Base-by-base conservation (phyloP, 2,888 invertebrate genomes). In the Xestia c-nigrum region DNA sequence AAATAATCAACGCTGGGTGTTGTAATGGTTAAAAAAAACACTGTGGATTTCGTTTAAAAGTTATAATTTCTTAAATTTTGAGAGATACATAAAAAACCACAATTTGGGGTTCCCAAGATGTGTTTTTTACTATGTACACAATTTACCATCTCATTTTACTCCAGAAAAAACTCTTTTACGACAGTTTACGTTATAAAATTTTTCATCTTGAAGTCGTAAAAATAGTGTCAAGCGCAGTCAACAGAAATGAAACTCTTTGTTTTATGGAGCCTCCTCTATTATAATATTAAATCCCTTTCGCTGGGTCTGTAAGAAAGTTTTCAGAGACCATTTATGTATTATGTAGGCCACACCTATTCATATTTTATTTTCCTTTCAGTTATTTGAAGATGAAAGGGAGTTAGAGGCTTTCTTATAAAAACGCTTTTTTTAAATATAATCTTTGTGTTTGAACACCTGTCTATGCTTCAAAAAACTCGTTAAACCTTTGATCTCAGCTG, bases 211-310 rank as follows among this genome's bases (percentile, higher is more conserved):
- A 74, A 57, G 40, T 64, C 55, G 24, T 64, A 78, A 77, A 76
- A 80, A 64, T n/a, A 57, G 73, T 80, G n/a, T 64, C 16, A 38
- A 46, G 16, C 52, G n/a, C 14, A 40, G 21, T 74, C 65, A 52
- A 61, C 76, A n/a, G 12, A 80, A 74, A 78, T 72, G 43, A 80
- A 61, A 66, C 52, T 31, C 40, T 75, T 55, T 47, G 57, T 81
- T 78, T 81, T 78, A 78, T 47, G 66, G 19, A 10, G 24, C n/a
- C 5, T 40, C 24, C 19, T 61, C 76, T 21, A 61, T 78, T 59
- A 52, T 38, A 76, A 66, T 55, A 66, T 75, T 61, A 76, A 81
- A 78, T 81, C 43, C 31, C 47, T 80, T 19, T n/a, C 46, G n/a
- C 80, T 21, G 47, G 46, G 65, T 38, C 24, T 46, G 21, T 19